Percentiles rank a stretch among this genome's conserved stretches.
Evolutionary conservation across 2,888 invertebrate species (phyloP).

Genomic region (Agrotis clavis): DNA sequence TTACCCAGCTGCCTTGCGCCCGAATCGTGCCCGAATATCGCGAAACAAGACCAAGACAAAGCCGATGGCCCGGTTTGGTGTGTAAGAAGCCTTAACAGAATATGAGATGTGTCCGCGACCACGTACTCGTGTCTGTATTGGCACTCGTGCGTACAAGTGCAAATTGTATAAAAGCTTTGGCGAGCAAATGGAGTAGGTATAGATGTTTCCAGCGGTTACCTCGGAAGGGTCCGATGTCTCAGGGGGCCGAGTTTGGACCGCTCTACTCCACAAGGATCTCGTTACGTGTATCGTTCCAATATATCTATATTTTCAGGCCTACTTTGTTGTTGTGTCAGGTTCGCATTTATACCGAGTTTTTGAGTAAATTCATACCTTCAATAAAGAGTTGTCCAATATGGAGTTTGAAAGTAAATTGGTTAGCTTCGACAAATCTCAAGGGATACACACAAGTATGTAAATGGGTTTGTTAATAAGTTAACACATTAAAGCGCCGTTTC

Average conservation of each 20-base stretch:
- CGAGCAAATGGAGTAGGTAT: slow-evolving; percentile 73
- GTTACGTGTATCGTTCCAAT: slow-evolving; percentile 69
- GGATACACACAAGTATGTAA: neutral
- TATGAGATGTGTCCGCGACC: slow-evolving; percentile 60
- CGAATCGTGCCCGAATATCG: too few relatives aligned
- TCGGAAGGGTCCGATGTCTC: slow-evolving; percentile 74
- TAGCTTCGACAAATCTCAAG: neutral
- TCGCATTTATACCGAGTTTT: slow-evolving; percentile 22
- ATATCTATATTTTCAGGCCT: slow-evolving; percentile 26
- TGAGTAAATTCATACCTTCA: slow-evolving; percentile 25
- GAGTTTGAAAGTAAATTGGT: slow-evolving; percentile 2
- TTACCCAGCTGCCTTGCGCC: too few relatives aligned
- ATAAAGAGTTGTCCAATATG: slow-evolving; percentile 8
- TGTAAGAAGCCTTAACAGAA: slow-evolving; percentile 51
- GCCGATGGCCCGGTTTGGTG: too few relatives aligned
- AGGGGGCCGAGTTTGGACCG: slow-evolving; percentile 67
- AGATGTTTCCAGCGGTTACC: slow-evolving; percentile 72
- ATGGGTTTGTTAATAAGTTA: slow-evolving; percentile 1
- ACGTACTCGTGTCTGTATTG: slow-evolving; percentile 68
- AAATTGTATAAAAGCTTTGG: slow-evolving; percentile 75
- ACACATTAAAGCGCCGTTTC: neutral
- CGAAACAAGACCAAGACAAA: too few relatives aligned
- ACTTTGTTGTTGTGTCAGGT: slow-evolving; percentile 42
- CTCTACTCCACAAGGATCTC: slow-evolving; percentile 68
- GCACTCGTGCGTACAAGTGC: slow-evolving; percentile 68